Base-by-base conservation (phyloP, 2,797 vertebrate genomes). In the Cirrhinus molitorella region DNA sequence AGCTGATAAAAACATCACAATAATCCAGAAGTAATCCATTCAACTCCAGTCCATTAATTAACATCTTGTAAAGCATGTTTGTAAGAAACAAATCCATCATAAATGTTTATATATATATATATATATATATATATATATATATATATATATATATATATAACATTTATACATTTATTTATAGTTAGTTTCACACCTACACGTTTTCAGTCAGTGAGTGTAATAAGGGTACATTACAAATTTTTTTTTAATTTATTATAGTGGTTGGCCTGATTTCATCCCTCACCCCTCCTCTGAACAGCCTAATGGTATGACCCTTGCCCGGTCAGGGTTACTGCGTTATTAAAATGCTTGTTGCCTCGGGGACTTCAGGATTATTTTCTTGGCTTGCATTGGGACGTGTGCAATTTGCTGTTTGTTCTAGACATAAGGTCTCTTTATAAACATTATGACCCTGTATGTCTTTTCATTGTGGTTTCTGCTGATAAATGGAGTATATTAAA, bases 401-500 rank as follows among this genome's bases (percentile, higher is more conserved):
- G 55, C 76, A 82, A 73, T 85, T 71, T 57, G 61, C 57, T 85
- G 76, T 87, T 84, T 83, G 83, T 79, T 88, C 53, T 70, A 80
- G 72, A 74, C 79, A 34, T 51, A 81, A 51, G 66, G 79, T 80
- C 40, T 79, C 55, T 83, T 79, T 79, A 67, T 83, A 88, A 86
- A 83, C 85, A 85, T 47, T 78, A 78, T 83, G 28, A 76, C 77
- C 49, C 71, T 5, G 0, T 80, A 75, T 73, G 71, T 66, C 51
- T 80, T 63, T 81, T 83, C 76, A 83, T 85, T 76, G 74, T 59
- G 23, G 63, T 78, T 77, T 8, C n/a, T 7, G 12, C 55, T 85
- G 84, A 90, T 85, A 82, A 85, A 83, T 85, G 55, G 71, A 81
- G 73, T 59, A 55, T 53, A 83, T 73, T 85, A 80, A 63, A 63